These are phyloP conservation scores for Drosophila colorata DNA, from an alignment of 2,888 invertebrate genomes.

Conservation along the genomic window DNA sequence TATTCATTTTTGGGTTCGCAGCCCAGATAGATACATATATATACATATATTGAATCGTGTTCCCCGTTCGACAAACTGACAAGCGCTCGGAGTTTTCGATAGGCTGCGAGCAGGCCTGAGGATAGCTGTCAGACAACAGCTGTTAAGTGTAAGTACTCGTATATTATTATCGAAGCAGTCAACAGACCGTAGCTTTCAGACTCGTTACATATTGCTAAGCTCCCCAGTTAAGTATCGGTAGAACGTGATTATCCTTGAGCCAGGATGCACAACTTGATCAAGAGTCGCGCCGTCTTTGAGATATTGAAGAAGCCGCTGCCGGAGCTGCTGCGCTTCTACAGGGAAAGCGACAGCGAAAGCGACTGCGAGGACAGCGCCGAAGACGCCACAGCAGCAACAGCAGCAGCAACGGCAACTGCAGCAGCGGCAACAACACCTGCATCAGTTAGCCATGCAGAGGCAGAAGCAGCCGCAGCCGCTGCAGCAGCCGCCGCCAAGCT, in stretches of 20 bases:
- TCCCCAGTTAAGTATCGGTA: constrained; percentile 8
- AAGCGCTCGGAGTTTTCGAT: not conserved
- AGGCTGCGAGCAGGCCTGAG: constrained; percentile 19
- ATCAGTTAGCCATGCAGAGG: not conserved
- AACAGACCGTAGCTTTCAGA: constrained; percentile 24
- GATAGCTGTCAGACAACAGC: constrained; percentile 13
- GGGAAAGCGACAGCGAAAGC: constrained; percentile 10
- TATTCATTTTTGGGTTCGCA: too few relatives aligned
- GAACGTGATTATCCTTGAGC: not conserved
- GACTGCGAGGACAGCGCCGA: constrained; percentile 14
- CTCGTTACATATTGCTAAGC: constrained; percentile 33
- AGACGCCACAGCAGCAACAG: not conserved
- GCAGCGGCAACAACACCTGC: not conserved
- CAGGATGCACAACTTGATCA: constrained; percentile 49
- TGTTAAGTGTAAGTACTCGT: not conserved
- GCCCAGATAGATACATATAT: not conserved
- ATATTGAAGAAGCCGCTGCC: constrained; percentile 33
- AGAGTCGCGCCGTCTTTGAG: constrained; percentile 27
- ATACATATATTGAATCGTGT: not conserved
- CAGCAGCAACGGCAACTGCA: not conserved
- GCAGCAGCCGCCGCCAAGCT: constrained; percentile 27
- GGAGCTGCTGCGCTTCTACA: not conserved
- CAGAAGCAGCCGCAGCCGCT: not conserved
- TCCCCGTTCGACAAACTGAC: not conserved
- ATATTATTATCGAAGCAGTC: constrained; percentile 30